Evolutionary conservation across 2,888 invertebrate species (phyloP).

Genomic region (Stegophylla sp.): DNA sequence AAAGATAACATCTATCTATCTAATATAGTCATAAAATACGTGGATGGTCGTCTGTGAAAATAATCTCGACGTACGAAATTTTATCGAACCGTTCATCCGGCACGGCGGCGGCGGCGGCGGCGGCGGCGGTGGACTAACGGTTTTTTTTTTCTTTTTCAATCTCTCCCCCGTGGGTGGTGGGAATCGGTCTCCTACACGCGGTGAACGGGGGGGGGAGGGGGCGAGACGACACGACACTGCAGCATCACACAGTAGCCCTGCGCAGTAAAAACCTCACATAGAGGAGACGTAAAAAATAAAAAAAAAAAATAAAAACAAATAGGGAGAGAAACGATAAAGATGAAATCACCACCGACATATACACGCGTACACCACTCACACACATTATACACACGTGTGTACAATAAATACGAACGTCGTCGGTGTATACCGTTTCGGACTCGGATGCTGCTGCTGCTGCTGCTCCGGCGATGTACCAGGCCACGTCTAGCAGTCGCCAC

Average conservation of each 20-base stretch:
- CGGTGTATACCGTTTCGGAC: not conserved
- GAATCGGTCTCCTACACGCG: not conserved
- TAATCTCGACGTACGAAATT: too few relatives aligned
- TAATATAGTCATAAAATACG: too few relatives aligned
- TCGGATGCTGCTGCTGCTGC: too few relatives aligned
- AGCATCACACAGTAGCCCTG: not conserved
- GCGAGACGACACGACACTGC: not conserved
- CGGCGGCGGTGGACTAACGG: too few relatives aligned
- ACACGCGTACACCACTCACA: not conserved
- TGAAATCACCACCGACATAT: not conserved
- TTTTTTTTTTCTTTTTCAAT: not conserved
- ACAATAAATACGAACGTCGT: not conserved
- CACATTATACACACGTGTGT: too few relatives aligned
- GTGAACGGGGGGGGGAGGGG: not conserved
- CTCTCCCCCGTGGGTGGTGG: conserved; percentile 5
- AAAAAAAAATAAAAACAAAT: not conserved
- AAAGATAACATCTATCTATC: too few relatives aligned
- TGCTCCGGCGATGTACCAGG: too few relatives aligned
- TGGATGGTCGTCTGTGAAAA: too few relatives aligned
- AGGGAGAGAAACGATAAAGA: not conserved
- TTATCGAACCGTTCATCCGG: too few relatives aligned
- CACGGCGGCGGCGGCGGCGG: too few relatives aligned
- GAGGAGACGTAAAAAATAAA: not conserved
- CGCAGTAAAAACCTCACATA: too few relatives aligned
- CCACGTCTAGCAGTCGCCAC: too few relatives aligned